Conservation (phyloP, 2,888 invertebrate genomes). For the Scrobipalpa atriplicella region DNA sequence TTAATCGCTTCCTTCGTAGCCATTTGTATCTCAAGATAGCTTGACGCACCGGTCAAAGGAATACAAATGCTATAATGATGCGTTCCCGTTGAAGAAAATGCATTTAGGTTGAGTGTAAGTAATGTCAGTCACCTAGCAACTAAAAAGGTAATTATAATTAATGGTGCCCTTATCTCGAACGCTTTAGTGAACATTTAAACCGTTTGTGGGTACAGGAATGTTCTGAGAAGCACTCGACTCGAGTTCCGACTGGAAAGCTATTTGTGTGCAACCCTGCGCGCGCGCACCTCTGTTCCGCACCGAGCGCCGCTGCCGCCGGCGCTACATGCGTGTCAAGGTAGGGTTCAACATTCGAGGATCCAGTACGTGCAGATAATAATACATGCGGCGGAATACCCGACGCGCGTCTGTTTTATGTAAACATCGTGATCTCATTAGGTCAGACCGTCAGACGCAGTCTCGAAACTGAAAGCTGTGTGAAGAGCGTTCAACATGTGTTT, state of each 20-base stretch:
- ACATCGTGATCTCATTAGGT: slow-evolving; percentile 67
- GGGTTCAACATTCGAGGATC: slow-evolving; percentile 81
- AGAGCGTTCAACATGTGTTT: slow-evolving; percentile 38
- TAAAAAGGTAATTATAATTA: slow-evolving; percentile 45
- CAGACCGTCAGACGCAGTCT: slow-evolving; percentile 61
- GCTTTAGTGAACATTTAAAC: slow-evolving; percentile 40
- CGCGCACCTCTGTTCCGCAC: slow-evolving; percentile 68
- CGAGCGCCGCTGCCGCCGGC: slow-evolving; percentile 50
- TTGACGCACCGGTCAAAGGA: not conserved
- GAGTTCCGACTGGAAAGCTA: slow-evolving; percentile 68
- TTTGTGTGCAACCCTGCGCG: slow-evolving; percentile 76
- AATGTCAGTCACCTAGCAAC: slow-evolving; percentile 43
- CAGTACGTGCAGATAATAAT: slow-evolving; percentile 69
- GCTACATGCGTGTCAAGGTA: slow-evolving; percentile 81
- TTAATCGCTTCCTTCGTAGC: slow-evolving; percentile 1
- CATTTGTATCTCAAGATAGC: not conserved
- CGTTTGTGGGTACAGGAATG: slow-evolving; percentile 47
- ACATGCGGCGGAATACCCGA: slow-evolving; percentile 63
- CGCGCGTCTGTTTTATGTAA: slow-evolving; percentile 67
- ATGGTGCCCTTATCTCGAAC: slow-evolving; percentile 43
- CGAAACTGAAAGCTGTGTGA: slow-evolving; percentile 35
- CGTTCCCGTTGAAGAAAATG: not conserved
- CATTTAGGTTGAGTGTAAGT: not conserved
- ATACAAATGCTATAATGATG: too few species aligned
- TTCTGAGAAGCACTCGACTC: slow-evolving; percentile 72